Conservation (phyloP, 2,113 vertebrate genomes). For the Thamnaconus septentrionalis region DNA sequence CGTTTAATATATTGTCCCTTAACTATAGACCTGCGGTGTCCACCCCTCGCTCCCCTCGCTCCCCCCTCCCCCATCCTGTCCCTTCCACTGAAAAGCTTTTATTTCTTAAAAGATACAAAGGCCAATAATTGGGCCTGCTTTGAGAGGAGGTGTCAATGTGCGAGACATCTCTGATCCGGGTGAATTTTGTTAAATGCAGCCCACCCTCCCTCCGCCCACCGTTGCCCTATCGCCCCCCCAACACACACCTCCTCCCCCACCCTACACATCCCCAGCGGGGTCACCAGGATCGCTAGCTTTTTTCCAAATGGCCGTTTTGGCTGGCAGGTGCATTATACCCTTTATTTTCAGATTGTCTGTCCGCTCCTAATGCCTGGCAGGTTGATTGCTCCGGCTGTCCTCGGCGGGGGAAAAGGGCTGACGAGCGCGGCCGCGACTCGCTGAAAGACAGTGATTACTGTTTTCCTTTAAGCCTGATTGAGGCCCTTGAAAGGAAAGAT, state of each 20-base stretch:
- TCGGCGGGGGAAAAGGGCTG: constrained; percentile 94
- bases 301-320: constrained; percentile 99
- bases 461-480: constrained; percentile 99
- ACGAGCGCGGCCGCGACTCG: constrained; percentile 90
- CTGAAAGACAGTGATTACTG: constrained; percentile 99
- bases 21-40: constrained; percentile 87
- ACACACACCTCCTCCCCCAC: too few relatives aligned
- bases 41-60: constrained; percentile 19
- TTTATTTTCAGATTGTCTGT: constrained; percentile 99
- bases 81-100: constrained; percentile 87
- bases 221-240: constrained; percentile 6
- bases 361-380: constrained; percentile 99
- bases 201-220: constrained; percentile 27
- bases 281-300: constrained; percentile 99
- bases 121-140: constrained; percentile 97
- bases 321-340: constrained; percentile 99
- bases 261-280: constrained; percentile 83
- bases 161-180: constrained; percentile 94
- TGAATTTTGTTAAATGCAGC: constrained; percentile 96
- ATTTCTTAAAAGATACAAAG: constrained; percentile 98
- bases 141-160: constrained; percentile 98
- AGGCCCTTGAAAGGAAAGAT: constrained; percentile 99
- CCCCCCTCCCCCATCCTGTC: constrained; percentile 44
- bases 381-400: constrained; percentile 99
- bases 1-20: constrained; percentile 82